Evolutionary conservation across 2,888 invertebrate species (phyloP).

Genomic region (Cephalotes varians): DNA sequence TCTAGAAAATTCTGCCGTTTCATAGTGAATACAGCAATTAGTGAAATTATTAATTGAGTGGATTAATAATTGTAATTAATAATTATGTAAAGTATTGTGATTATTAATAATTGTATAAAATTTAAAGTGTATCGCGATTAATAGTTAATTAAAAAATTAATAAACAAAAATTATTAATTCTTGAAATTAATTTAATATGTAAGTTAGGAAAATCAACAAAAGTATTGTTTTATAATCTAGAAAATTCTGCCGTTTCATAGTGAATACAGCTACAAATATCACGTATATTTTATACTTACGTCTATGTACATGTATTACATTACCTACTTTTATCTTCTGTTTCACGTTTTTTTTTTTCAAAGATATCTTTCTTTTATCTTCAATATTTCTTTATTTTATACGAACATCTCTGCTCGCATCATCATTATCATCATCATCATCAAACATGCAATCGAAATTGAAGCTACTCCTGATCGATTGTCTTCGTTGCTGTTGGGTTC

Average conservation of each 20-base stretch:
- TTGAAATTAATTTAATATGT: neutral
- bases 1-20: neutral
- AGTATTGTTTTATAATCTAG: neutral
- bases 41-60: no score
- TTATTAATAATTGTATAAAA: slow-evolving; percentile 20
- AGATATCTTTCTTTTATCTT: neutral
- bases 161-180: neutral
- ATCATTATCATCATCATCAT: neutral
- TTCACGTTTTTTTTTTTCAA: neutral
- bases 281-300: neutral
- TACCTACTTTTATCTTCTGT: neutral
- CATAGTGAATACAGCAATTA: neutral
- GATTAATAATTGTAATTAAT: slow-evolving; percentile 15
- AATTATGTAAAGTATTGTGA: neutral
- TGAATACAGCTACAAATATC: neutral
- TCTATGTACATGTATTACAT: neutral
- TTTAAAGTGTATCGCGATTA: neutral
- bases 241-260: neutral
- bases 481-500: neutral
- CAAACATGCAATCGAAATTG: slow-evolving; percentile 23
- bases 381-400: neutral
- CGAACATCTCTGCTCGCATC: neutral
- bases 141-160: neutral
- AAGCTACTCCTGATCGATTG: slow-evolving; percentile 13
- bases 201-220: neutral